A percentile compares a stretch with the other conserved stretches of the same genome.
phyloP scores from a whole-genome alignment of 2,888 invertebrate species.

The Leptopterna dolabrata region DNA sequence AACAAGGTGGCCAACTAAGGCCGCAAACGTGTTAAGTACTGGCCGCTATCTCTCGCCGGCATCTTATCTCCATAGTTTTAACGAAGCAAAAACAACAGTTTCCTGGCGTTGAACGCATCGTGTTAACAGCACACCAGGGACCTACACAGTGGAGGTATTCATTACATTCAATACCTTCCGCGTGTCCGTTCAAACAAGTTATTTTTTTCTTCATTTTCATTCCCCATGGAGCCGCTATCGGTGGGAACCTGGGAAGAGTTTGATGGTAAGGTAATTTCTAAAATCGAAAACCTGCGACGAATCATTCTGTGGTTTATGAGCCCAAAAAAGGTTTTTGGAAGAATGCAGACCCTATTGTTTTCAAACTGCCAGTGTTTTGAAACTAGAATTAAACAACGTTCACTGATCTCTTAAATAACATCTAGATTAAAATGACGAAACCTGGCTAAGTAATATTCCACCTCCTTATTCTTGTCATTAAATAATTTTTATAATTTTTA shows the following conservation, averaged over 20 bases:
- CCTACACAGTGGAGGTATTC: neutral
- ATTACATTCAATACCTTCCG: neutral
- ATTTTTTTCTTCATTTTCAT: neutral
- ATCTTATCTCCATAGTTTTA: slow-evolving; percentile 8
- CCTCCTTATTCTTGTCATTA: neutral
- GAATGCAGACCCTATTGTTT: neutral
- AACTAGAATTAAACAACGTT: too few species aligned
- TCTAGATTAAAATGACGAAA: neutral
- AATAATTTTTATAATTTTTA: neutral
- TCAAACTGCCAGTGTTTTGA: neutral
- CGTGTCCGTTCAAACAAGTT: neutral
- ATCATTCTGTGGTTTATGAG: neutral
- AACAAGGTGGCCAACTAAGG: neutral
- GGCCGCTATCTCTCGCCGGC: neutral
- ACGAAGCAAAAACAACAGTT: neutral
- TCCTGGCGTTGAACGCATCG: neutral
- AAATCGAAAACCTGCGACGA: neutral
- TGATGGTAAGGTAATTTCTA: neutral
- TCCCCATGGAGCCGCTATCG: neutral
- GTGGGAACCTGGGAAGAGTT: neutral
- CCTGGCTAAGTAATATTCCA: neutral
- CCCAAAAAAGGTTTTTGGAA: neutral
- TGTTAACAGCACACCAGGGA: neutral
- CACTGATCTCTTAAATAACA: too few species aligned
- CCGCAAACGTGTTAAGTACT: neutral